Evolutionary conservation across 2,888 invertebrate genomes (phyloP).

Genomic region (Pardosa pseudoannulata): DNA sequence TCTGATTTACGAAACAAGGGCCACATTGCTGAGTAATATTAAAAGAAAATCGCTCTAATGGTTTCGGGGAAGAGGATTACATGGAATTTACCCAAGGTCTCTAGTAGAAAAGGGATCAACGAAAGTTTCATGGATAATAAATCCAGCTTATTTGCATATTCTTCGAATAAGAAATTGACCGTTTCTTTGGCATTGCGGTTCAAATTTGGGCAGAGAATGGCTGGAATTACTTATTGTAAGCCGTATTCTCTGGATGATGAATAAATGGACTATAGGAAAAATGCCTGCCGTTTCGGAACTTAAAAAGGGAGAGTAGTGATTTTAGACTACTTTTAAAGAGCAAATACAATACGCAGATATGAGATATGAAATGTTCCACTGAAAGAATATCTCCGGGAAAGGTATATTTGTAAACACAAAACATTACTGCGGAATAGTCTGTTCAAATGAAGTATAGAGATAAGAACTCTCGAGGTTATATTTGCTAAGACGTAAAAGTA

Average conservation of each 20-base stretch:
- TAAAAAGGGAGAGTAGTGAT: too few relatives aligned
- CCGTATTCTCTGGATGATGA: neutral
- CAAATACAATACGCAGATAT: too few relatives aligned
- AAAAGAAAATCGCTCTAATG: constrained; percentile 56
- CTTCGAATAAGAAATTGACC: constrained; percentile 41
- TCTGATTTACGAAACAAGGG: constrained; percentile 46
- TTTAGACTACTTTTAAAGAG: too few relatives aligned
- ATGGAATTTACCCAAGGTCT: constrained; percentile 10
- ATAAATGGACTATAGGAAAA: neutral
- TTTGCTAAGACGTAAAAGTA: too few relatives aligned
- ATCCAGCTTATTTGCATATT: constrained; percentile 59
- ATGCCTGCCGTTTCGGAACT: neutral
- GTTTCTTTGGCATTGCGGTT: neutral
- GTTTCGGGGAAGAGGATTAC: constrained; percentile 34
- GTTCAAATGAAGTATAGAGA: too few relatives aligned
- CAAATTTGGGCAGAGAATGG: neutral
- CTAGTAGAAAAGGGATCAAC: constrained; percentile 38
- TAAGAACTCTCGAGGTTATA: too few relatives aligned
- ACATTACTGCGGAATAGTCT: too few relatives aligned
- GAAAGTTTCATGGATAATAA: constrained; percentile 55
- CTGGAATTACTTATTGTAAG: neutral
- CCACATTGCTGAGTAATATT: constrained; percentile 36
- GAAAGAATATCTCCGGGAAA: too few relatives aligned
- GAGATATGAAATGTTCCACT: too few relatives aligned
- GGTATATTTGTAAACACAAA: too few relatives aligned